phyloP scores from a whole-genome alignment of 2,797 vertebrate species.

The Phrynocephalus forsythii region DNA sequence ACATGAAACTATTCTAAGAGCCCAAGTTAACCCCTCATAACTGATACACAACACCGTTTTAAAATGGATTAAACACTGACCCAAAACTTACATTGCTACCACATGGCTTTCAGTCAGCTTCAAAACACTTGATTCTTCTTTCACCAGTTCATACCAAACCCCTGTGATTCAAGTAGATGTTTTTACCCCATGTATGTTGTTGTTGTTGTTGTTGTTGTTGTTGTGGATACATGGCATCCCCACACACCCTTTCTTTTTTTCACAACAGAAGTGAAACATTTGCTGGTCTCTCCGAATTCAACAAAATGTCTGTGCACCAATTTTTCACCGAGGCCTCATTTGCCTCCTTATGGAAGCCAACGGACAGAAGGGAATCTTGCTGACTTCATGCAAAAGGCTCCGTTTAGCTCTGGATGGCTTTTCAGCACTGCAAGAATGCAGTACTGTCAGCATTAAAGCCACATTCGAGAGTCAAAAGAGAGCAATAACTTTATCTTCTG shows the following conservation, averaged over 20 bases:
- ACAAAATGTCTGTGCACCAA: neutral
- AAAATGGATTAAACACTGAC: no score
- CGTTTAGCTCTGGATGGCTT: neutral
- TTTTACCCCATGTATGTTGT: neutral
- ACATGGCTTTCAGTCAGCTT: no score
- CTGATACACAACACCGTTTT: no score
- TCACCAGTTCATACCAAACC: no score
- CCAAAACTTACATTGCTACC: no score
- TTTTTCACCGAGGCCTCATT: constrained; percentile 23
- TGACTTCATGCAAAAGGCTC: constrained; percentile 33
- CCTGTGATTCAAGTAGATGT: neutral
- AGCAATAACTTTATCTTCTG: constrained; percentile 22
- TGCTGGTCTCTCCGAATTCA: neutral
- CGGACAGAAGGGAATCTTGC: neutral
- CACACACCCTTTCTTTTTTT: neutral
- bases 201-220: no score
- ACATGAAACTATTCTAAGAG: no score
- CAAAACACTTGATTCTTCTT: no score
- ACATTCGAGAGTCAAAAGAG: constrained; percentile 41
- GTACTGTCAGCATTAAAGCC: constrained; percentile 9
- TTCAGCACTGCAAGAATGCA: constrained; percentile 12
- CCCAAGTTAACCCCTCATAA: no score
- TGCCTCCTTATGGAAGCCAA: constrained; percentile 1
- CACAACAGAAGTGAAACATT: neutral
- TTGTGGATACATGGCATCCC: neutral